Conservation (phyloP, 2,888 invertebrate species). For the Sphaerophoria rueppellii region DNA sequence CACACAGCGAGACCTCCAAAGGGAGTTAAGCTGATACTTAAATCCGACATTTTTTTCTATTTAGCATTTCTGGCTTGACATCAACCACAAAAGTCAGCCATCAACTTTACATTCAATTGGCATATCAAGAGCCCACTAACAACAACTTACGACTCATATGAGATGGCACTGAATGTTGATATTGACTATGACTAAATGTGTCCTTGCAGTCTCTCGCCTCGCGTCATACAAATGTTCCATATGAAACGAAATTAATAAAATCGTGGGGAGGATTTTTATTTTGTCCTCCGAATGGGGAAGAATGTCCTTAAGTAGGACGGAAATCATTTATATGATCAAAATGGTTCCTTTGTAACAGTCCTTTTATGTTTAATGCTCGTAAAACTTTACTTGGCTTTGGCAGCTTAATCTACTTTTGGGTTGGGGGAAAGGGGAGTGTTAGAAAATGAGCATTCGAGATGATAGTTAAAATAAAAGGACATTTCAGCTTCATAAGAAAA, state of each 20-base stretch:
- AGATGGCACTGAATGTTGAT: constrained; percentile 7
- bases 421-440: neutral
- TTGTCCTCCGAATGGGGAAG: constrained; percentile 3
- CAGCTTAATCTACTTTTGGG: too few relatives aligned
- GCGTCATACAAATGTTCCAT: neutral
- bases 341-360: constrained; percentile 39
- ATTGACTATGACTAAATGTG: constrained; percentile 18
- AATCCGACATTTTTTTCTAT: constrained; percentile 7
- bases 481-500: constrained; percentile 12
- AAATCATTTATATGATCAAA: constrained; percentile 65
- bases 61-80: constrained; percentile 21
- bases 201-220: constrained; percentile 16
- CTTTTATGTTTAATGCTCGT: constrained; percentile 35
- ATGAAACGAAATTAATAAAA: constrained; percentile 58
- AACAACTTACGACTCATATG: constrained; percentile 1
- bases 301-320: constrained; percentile 47
- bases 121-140: constrained; percentile 52
- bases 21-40: constrained; percentile 7
- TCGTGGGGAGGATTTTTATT: neutral
- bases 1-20: neutral
- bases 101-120: constrained; percentile 56
- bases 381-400: constrained; percentile 35
- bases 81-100: constrained; percentile 25
- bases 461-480: constrained; percentile 28
- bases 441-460: neutral